Percentiles rank a stretch among this genome's conserved stretches.
These are phyloP conservation scores for Hemichromis elongatus DNA, from an alignment of 2,113 vertebrate genomes.

Conservation along the genomic window DNA sequence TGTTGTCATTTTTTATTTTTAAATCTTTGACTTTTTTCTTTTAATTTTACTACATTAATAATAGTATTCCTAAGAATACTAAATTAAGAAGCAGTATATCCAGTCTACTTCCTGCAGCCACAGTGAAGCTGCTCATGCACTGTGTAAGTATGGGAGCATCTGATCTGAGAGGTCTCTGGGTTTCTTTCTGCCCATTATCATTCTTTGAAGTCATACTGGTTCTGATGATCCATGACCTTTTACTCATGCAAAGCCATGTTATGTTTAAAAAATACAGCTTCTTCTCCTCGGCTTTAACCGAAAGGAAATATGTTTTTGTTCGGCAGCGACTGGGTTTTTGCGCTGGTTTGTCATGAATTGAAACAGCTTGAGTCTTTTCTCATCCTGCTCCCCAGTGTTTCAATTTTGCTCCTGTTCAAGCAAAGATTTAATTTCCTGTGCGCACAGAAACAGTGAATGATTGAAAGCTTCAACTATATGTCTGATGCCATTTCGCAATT, in stretches of 20 bases:
- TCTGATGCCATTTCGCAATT: neutral
- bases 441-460: neutral
- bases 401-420: neutral
- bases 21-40: neutral
- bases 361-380: neutral
- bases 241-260: neutral
- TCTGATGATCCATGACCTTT: neutral
- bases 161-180: neutral
- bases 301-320: neutral
- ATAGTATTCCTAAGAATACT: neutral
- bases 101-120: fast-evolving
- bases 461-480: neutral
- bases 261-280: neutral
- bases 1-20: fast-evolving
- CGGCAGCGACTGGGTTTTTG: fast-evolving
- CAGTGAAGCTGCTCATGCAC: neutral
- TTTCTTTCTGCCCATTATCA: neutral
- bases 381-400: neutral
- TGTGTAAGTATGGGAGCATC: neutral
- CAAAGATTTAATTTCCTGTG: neutral
- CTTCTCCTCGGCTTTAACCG: neutral
- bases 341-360: neutral
- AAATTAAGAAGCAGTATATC: neutral
- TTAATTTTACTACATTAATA: neutral
- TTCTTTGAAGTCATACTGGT: neutral